Evolutionary conservation across 2,797 vertebrate genomes (phyloP).

Genomic region (Chromobotia macracanthus): DNA sequence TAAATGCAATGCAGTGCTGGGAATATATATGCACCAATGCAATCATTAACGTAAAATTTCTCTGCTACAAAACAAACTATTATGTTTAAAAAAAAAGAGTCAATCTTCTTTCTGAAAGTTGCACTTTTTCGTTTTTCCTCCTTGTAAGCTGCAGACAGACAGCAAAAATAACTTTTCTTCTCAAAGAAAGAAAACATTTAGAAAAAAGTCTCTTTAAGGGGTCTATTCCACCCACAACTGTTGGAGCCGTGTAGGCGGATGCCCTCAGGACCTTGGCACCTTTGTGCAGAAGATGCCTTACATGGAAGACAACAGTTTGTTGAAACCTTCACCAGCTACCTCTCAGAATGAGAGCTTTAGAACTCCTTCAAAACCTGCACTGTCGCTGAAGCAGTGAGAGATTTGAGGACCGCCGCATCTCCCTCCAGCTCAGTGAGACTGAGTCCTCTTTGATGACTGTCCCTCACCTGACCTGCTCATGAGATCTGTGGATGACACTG

Average conservation of each 20-base stretch:
- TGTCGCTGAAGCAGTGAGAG: slow-evolving; percentile 14
- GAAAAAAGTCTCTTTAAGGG: slow-evolving; percentile 40
- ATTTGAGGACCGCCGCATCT: slow-evolving; percentile 14
- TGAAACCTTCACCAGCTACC: slow-evolving; percentile 29
- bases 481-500: not conserved
- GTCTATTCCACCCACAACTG: slow-evolving; percentile 40
- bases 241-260: slow-evolving; percentile 50
- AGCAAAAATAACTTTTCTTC: slow-evolving; percentile 22
- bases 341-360: slow-evolving; percentile 16
- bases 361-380: slow-evolving; percentile 22
- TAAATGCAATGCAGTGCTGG: too few species aligned
- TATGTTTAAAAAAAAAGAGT: not conserved
- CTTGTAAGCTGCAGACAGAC: slow-evolving; percentile 2
- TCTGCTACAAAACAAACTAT: not conserved
- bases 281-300: slow-evolving; percentile 40
- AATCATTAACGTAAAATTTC: not conserved
- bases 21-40: too few species aligned
- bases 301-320: slow-evolving; percentile 41
- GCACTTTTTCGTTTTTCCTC: not conserved
- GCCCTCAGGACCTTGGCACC: slow-evolving; percentile 55
- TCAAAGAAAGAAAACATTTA: slow-evolving; percentile 30
- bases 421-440: slow-evolving; percentile 6
- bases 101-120: not conserved
- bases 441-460: slow-evolving; percentile 9
- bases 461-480: not conserved